Conservation (phyloP, 2,888 invertebrate genomes). For the Rhingia rostrata region DNA sequence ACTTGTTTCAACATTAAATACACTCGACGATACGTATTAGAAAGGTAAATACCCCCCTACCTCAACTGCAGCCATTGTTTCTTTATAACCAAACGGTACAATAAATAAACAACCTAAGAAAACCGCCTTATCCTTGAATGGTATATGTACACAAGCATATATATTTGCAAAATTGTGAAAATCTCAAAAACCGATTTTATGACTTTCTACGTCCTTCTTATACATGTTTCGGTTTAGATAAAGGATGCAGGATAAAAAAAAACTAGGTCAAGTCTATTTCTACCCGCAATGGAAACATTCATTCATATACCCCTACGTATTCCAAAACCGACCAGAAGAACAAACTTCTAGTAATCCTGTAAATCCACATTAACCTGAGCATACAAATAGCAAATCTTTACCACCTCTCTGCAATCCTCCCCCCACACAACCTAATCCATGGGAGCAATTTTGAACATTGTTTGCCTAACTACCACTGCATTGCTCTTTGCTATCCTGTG, state of each 20-base stretch:
- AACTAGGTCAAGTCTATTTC: slow-evolving; percentile 70
- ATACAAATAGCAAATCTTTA: slow-evolving; percentile 67
- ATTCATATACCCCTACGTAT: neutral
- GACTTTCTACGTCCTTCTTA: slow-evolving; percentile 17
- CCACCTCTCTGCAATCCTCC: neutral
- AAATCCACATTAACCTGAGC: slow-evolving; percentile 73
- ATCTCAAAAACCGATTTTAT: slow-evolving; percentile 65
- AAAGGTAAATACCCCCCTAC: slow-evolving; percentile 51
- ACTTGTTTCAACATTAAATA: slow-evolving; percentile 30
- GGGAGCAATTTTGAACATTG: slow-evolving; percentile 71
- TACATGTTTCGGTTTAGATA: slow-evolving; percentile 15
- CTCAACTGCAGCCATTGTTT: slow-evolving; percentile 52
- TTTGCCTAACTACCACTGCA: slow-evolving; percentile 65
- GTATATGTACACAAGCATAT: neutral
- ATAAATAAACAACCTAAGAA: neutral
- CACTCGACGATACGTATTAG: slow-evolving; percentile 50
- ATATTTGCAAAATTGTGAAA: slow-evolving; percentile 54
- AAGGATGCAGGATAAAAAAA: slow-evolving; percentile 5
- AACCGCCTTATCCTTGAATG: slow-evolving; percentile 15
- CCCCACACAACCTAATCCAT: slow-evolving; percentile 44
- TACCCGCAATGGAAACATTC: slow-evolving; percentile 34
- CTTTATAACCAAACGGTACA: neutral
- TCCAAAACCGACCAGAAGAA: slow-evolving; percentile 40
- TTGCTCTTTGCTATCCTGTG: slow-evolving; percentile 37
- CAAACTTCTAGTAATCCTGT: slow-evolving; percentile 72